Base-by-base conservation (phyloP, 2,888 invertebrate genomes). In the Aethes cnicana region DNA sequence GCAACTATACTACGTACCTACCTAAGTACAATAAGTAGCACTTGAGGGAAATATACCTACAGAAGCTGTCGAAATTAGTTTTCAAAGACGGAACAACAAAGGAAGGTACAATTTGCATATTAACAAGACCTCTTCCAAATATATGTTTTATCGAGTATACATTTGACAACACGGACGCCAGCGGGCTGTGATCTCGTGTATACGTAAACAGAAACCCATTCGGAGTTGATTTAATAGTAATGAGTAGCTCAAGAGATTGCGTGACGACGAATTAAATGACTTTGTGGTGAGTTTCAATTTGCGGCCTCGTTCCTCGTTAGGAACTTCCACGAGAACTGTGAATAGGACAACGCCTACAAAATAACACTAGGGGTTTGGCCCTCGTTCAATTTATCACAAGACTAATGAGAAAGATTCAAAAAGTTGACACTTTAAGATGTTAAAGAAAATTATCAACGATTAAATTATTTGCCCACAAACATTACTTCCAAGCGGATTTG, bases 281-380 rank as follows among this genome's bases (percentile, higher is more conserved):
- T 67, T 68, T 77, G 82, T 71, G 80, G 82, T 81, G 68, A 64
- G 64, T 74, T 84, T 80, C 80, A 81, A 84, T 83, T 82, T 81
- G 75, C 77, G 72, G 74, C 72, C 66, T 65, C 69, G 64, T 58
- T 59, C 73, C 81, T 82, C 75, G 78, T 83, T 80, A 81, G 70
- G 63, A 66, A 68, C 64, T 63, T 63, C 68, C 66, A 70, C 66
- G 73, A 74, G 74, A 78, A 72, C 61, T 60, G 70, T 75, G 78
- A 74, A 74, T 62, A 63, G 61, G 61, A 58, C 54, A 60, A 53
- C 54, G 64, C 69, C 68, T 68, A 64, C 68, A 69, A 73, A 72
- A 68, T 68, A 60, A 68, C 64, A 64, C 53, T 60, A 56, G 57
- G 57, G 36, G 42, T 26, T 42, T 26, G 21, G 47, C 41, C 41